Conservation (phyloP, 2,113 vertebrate genomes). For the Cyphomyrus plagiostoma region DNA sequence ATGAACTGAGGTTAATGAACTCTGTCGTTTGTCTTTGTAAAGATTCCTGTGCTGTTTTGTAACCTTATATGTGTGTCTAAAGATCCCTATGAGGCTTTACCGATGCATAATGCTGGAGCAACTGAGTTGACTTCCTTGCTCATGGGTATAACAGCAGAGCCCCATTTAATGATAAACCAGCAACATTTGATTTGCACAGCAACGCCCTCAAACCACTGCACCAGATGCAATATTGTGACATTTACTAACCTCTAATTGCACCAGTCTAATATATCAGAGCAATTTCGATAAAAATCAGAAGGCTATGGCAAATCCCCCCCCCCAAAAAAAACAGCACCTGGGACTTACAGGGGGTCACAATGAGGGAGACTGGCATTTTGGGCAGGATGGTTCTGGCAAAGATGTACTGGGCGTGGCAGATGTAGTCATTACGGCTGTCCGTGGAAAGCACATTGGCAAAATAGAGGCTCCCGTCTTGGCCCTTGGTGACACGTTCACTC, state of each 20-base stretch:
- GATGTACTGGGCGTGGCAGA: slow-evolving; percentile 73
- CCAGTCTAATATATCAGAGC: background rate
- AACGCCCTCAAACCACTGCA: background rate
- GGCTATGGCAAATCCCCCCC: background rate
- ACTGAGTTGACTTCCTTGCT: background rate
- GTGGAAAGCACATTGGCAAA: slow-evolving; percentile 64
- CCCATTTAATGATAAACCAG: background rate
- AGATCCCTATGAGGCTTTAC: background rate
- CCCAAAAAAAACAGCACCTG: background rate
- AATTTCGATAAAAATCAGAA: background rate
- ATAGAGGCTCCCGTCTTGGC: slow-evolving; percentile 76
- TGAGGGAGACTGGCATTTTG: slow-evolving; percentile 65
- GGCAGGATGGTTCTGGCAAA: slow-evolving; percentile 71
- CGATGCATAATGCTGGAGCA: background rate
- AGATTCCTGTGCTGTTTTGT: background rate
- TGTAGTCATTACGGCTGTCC: slow-evolving; percentile 73
- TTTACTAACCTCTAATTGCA: background rate
- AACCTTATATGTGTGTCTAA: background rate
- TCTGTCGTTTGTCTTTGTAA: background rate
- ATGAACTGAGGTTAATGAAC: background rate
- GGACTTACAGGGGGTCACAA: slow-evolving; percentile 63
- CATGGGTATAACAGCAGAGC: background rate
- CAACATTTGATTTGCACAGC: background rate
- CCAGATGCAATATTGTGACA: background rate
- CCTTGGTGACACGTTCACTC: slow-evolving; percentile 66